Evolutionary conservation across 2,888 invertebrate species (phyloP), one percentile per base, ranked within the genome.

Genomic region (Acleris laterana): DNA sequence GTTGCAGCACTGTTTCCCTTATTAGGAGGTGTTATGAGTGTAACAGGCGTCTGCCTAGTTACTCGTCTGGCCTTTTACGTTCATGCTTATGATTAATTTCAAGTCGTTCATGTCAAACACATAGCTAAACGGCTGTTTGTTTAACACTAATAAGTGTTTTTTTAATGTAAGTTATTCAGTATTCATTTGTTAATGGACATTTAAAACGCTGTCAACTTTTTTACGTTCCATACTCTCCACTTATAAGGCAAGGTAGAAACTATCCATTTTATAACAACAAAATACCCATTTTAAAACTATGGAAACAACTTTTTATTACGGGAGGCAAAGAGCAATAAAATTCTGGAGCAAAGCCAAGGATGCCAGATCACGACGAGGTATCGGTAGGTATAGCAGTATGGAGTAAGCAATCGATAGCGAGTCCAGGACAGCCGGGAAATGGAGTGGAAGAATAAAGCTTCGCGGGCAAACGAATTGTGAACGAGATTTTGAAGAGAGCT

Each of bases 11-110:
- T 61, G 60, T 60, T 60, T 20, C 44, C 65, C 65, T 56, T 65
- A 65, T 65, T 60, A 65, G 65, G 65, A 25, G 50, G 28, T 55
- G 60, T 65, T 65, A 60, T 55, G 55, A 60, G 48, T 20, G 46
- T 57, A 25, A n/a, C n/a, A n/a, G n/a, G n/a, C 25, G 46, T 46
- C 42, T 57, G 48, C 5, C 28, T 19, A 28, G 49, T 59, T 59
- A n/a, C 22, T 42, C n/a, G 44, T n/a, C 55, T 32, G 55, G 20
- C 50, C 22, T 49, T 55, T 49, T 55, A 49, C 28, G 55, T 49
- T 49, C 55, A 17, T 55, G 32, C 38, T n/a, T 16, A 28, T 46
- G 38, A 55, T 55, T 55, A 62, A 62, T 49, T 17, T 55, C 28
- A 16, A 22, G 32, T 38, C 44, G 17, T 48, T 53, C 44, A 28